Percentiles rank a stretch among this genome's conserved stretches.
phyloP scores from a whole-genome alignment of 2,888 invertebrate species.

The Scrobipalpa atriplicella region DNA sequence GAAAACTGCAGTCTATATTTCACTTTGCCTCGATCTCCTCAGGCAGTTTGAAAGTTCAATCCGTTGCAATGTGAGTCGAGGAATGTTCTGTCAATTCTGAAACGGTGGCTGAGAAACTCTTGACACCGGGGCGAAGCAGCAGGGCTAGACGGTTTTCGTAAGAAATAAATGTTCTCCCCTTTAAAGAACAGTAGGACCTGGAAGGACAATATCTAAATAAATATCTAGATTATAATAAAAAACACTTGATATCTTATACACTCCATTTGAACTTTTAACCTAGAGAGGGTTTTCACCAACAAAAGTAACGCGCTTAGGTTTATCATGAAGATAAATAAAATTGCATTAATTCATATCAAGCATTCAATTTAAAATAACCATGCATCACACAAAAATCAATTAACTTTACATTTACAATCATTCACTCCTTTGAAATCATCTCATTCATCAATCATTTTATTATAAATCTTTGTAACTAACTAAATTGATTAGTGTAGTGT shows the following conservation, averaged over 20 bases:
- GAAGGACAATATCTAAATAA: too few species aligned
- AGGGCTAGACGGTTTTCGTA: too few species aligned
- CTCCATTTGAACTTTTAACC: too few species aligned
- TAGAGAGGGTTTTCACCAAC: too few species aligned
- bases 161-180: too few species aligned
- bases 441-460: not conserved
- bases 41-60: conserved; percentile 11
- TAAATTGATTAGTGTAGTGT: not conserved
- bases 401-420: too few species aligned
- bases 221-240: too few species aligned
- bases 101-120: too few species aligned
- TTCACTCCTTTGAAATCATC: not conserved
- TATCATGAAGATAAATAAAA: too few species aligned
- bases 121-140: not conserved
- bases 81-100: not conserved
- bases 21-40: not conserved
- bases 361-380: not conserved
- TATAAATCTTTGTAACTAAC: not conserved
- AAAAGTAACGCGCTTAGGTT: too few species aligned
- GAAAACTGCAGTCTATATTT: conserved; percentile 18
- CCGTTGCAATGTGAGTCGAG: not conserved
- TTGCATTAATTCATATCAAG: not conserved
- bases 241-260: too few species aligned
- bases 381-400: not conserved
- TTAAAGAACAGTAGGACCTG: too few species aligned